Percentiles rank a stretch among this genome's conserved stretches.
Conservation (phyloP, 2,888 invertebrate genomes). For the Galerucella calmariensis region DNA sequence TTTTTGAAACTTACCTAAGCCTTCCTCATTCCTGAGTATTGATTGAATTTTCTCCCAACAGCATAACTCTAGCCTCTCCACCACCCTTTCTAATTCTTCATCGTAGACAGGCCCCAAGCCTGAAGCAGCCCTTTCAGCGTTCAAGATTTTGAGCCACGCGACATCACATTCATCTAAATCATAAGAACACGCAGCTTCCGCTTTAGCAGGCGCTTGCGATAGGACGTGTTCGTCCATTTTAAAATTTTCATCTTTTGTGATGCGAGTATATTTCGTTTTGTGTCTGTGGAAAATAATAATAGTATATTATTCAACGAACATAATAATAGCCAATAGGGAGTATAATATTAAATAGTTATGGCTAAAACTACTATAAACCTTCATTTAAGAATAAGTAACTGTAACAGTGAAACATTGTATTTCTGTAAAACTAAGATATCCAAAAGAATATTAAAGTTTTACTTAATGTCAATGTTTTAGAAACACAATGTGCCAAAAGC, state of each 20-base stretch:
- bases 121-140: conserved; percentile 86
- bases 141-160: conserved; percentile 87
- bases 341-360: no score
- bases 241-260: conserved; percentile 89
- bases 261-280: conserved; percentile 91
- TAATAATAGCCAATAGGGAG: no score
- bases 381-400: no score
- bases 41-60: conserved; percentile 95
- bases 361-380: no score
- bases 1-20: conserved; percentile 68
- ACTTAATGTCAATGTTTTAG: no score
- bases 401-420: no score
- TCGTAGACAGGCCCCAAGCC: conserved; percentile 82
- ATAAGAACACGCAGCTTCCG: conserved; percentile 94
- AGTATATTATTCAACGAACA: background rate
- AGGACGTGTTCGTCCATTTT: conserved; percentile 85
- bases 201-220: conserved; percentile 85
- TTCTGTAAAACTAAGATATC: no score
- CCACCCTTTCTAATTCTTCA: conserved; percentile 89
- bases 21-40: conserved; percentile 90
- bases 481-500: no score
- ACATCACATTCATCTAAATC: conserved; percentile 95
- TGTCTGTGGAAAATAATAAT: conserved; percentile 70
- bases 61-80: conserved; percentile 92
- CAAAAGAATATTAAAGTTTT: no score